Percentiles rank a stretch among this genome's conserved stretches.
Conservation (phyloP, 2,113 vertebrate species). For the Saccopteryx bilineata region DNA sequence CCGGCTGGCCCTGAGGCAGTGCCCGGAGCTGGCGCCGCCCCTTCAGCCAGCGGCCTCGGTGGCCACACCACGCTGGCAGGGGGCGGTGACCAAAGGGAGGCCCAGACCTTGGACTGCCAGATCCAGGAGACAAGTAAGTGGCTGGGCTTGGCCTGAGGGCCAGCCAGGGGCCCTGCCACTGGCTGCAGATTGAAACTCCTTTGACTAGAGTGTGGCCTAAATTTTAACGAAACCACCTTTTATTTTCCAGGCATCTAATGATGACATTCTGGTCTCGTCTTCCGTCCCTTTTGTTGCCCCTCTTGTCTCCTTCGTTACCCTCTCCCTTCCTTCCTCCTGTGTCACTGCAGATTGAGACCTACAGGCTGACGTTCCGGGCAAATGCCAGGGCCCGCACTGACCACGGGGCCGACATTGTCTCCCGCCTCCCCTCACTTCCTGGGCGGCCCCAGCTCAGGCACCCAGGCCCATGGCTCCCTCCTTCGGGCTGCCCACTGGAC, state of each 20-base stretch:
- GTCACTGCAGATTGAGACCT: slow-evolving; percentile 97
- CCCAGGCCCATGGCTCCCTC: slow-evolving; percentile 81
- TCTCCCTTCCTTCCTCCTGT: slow-evolving; percentile 83
- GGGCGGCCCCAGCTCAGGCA: slow-evolving; percentile 86
- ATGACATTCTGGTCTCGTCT: slow-evolving; percentile 95
- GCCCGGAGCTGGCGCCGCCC: slow-evolving; percentile 82
- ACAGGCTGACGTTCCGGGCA: slow-evolving; percentile 94
- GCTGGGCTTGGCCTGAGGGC: slow-evolving; percentile 72
- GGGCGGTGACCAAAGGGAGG: slow-evolving; percentile 91
- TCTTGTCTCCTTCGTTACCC: slow-evolving; percentile 68
- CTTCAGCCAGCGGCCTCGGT: slow-evolving; percentile 91
- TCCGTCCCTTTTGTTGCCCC: slow-evolving; percentile 83
- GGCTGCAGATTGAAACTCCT: slow-evolving; percentile 71
- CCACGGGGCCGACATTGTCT: slow-evolving; percentile 93
- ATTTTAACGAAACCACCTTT: slow-evolving; percentile 89
- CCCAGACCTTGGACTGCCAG: slow-evolving; percentile 92
- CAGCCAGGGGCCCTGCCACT: slow-evolving; percentile 79
- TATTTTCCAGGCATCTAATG: slow-evolving; percentile 99
- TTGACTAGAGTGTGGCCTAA: slow-evolving; percentile 52
- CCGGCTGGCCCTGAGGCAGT: slow-evolving; percentile 73
- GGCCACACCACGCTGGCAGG: slow-evolving; percentile 88
- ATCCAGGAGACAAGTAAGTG: slow-evolving; percentile 99
- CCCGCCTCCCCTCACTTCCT: slow-evolving; percentile 88
- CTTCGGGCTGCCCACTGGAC: slow-evolving; percentile 71
- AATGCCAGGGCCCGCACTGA: slow-evolving; percentile 94